Conservation (phyloP, 2,888 invertebrate species). For the Conomelus anceps region DNA sequence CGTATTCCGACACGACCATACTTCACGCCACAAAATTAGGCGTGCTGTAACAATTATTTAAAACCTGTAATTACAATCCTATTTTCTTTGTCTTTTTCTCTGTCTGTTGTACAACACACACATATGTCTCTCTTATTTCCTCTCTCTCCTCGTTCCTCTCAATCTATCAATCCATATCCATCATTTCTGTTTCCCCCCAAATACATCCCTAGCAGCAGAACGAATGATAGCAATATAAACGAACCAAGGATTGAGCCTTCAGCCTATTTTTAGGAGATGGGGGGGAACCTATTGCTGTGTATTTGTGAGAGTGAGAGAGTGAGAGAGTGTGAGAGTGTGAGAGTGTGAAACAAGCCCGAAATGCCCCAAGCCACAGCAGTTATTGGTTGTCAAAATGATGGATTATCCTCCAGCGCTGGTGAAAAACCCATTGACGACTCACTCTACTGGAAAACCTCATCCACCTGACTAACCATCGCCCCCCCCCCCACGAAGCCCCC, state of each 20-base stretch:
- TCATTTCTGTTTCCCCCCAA: not conserved
- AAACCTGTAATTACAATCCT: no score
- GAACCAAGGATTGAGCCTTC: not conserved
- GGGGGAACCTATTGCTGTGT: not conserved
- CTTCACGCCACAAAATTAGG: no score
- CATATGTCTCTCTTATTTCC: not conserved
- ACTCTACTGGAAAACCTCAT: not conserved
- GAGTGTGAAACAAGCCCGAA: no score
- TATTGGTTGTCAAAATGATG: not conserved
- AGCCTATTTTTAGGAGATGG: not conserved
- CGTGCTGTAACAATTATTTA: no score
- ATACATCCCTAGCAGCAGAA: not conserved
- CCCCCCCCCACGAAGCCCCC: not conserved
- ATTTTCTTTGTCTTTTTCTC: no score
- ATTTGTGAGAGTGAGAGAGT: not conserved
- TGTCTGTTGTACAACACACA: no score
- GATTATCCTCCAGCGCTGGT: constrained; percentile 8
- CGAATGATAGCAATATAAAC: not conserved
- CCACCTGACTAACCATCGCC: not conserved
- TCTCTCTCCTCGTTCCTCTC: not conserved
- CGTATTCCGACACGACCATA: no score
- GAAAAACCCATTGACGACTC: constrained; percentile 15
- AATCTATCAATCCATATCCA: not conserved
- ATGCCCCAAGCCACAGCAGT: not conserved
- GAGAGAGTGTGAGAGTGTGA: not conserved